Evolutionary conservation across 2,113 vertebrate species (phyloP), one percentile per base, ranked within the genome.

Genomic region (Nothoprocta perdicaria): DNA sequence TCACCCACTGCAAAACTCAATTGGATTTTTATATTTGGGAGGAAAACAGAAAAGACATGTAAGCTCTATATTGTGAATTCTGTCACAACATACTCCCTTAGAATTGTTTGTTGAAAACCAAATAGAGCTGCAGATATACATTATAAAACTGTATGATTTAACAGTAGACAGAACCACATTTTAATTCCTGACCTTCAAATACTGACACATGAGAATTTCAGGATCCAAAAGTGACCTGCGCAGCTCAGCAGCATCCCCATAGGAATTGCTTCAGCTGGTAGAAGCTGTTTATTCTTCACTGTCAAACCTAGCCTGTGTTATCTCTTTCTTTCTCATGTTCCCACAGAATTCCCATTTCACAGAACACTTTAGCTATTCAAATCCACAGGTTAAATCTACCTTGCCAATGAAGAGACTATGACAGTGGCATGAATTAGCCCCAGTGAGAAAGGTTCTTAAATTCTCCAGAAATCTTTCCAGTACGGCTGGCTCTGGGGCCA

Each of bases 301-400:
- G 23, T 91, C 61, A 61, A 67, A n/a, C 31, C 33, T 2, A 83
- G 1, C 53, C 84, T 18, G 0, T 38, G 55, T 48, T 52, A 65
- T 58, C 35, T 88, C 48, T 21, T 62, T 83, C 76, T 60, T 33
- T 88, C 61, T 10, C 26, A 41, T 66, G 26, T 43, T 43, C 27
- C 41, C 26, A 27, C 43, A 72, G 61, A 55, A 48, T 75, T 93
- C 46, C 57, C 21, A 1, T 31, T 27, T 84, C 76, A 67, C 40
- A 81, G 73, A 86, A 72, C 45, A 16, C 10, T 92, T 87, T 46
- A 62, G 48, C 57, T 68, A 31, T 38, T 45, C 45, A 43, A 33
- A 46, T 86, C 76, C 72, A 29, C 73, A 35, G 69, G 73, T 95
- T 92, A 86, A 93, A 88, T 72, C 40, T 15, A 76, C 43, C 58